phyloP scores from a whole-genome alignment of 2,113 vertebrate species.

The Sisor rabdophorus region DNA sequence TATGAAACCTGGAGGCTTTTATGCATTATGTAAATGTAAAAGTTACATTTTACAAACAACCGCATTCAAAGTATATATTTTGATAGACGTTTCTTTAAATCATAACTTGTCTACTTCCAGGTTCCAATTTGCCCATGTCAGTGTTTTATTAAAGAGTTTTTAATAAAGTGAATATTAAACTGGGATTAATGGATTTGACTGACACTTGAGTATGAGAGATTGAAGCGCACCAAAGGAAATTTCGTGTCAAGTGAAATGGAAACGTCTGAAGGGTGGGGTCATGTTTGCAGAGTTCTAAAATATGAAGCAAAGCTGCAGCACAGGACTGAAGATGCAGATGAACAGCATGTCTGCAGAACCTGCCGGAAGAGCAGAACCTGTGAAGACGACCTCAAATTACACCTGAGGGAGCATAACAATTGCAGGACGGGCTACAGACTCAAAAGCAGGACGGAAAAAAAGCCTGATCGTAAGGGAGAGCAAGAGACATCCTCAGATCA shows the following conservation, averaged over 20 bases:
- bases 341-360: no score
- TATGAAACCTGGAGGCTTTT: no score
- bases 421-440: background rate
- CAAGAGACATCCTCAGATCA: background rate
- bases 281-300: slow-evolving; percentile 14
- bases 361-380: background rate
- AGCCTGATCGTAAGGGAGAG: background rate
- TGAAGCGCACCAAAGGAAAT: background rate
- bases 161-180: no score
- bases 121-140: no score
- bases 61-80: no score
- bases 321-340: background rate
- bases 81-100: no score
- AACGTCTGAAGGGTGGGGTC: background rate
- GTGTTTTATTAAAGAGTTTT: no score
- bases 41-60: no score
- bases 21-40: no score
- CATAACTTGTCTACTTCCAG: no score
- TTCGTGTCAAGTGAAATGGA: slow-evolving; percentile 5
- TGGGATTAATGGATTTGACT: no score
- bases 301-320: background rate
- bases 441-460: background rate
- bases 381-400: background rate
- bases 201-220: no score
- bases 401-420: background rate